These are phyloP conservation scores for Muscidifurax raptorellus DNA, from an alignment of 1,140 invertebrate genomes.

Conservation along the genomic window DNA sequence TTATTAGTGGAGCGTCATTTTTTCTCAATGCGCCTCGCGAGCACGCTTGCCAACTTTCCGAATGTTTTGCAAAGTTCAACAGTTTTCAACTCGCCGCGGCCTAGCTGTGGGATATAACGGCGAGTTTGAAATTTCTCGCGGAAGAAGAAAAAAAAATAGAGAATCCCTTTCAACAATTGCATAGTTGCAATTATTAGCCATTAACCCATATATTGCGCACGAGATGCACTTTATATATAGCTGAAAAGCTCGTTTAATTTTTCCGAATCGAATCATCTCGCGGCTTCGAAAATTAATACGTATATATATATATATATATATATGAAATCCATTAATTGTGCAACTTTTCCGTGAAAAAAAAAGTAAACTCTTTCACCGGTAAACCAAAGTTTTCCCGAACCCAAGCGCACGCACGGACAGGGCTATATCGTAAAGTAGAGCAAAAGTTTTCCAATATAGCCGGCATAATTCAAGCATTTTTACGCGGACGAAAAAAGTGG, in stretches of 20 bases:
- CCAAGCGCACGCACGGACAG: not conserved
- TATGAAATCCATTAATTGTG: not conserved
- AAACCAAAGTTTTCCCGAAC: not conserved
- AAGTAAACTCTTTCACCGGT: not conserved
- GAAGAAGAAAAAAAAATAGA: too few species aligned
- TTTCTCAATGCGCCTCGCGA: not conserved
- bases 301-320: too few species aligned
- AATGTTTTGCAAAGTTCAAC: not conserved
- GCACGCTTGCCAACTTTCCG: not conserved
- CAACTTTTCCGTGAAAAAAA: not conserved
- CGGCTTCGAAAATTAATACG: too few species aligned
- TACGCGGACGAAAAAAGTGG: not conserved
- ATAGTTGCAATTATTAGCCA: too few species aligned
- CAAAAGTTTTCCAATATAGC: not conserved
- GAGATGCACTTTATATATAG: too few species aligned
- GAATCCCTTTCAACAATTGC: too few species aligned
- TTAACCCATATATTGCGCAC: too few species aligned
- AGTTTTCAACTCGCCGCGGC: not conserved
- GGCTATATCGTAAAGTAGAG: not conserved
- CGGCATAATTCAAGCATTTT: not conserved
- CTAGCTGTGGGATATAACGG: too few species aligned
- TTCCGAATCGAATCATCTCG: too few species aligned
- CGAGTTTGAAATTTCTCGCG: not conserved
- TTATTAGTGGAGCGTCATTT: not conserved
- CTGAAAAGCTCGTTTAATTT: too few species aligned